phyloP scores from a whole-genome alignment of 2,888 invertebrate species.

The Hyles lineata region DNA sequence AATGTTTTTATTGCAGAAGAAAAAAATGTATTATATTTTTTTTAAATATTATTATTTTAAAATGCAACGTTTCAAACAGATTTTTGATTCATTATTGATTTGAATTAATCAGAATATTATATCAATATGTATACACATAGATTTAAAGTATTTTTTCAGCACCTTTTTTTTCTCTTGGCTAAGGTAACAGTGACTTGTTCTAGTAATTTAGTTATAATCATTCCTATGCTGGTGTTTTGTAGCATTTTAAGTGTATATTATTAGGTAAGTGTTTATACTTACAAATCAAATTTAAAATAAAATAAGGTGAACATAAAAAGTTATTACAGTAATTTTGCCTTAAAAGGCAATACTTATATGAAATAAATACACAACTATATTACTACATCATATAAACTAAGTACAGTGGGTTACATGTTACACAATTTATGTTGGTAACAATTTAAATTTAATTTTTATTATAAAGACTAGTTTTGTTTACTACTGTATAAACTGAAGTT shows the following conservation, averaged over 20 bases:
- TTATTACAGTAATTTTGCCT: slow-evolving; percentile 14
- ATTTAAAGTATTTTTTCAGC: neutral
- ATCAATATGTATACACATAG: neutral
- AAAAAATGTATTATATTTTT: too few species aligned
- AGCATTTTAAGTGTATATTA: neutral
- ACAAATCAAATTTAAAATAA: neutral
- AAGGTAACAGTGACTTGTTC: neutral
- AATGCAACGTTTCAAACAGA: neutral
- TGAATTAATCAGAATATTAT: too few species aligned
- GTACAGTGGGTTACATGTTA: slow-evolving; percentile 27
- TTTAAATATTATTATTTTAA: neutral
- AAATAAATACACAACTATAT: slow-evolving; percentile 15
- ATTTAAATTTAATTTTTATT: slow-evolving; percentile 25
- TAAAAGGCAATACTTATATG: slow-evolving; percentile 12
- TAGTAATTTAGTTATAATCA: neutral
- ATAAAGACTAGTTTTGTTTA: slow-evolving; percentile 27
- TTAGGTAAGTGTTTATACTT: neutral
- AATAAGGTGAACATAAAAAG: neutral
- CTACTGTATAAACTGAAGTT: slow-evolving; percentile 28
- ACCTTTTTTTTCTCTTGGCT: neutral
- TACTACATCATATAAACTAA: slow-evolving; percentile 13
- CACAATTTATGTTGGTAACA: slow-evolving; percentile 37
- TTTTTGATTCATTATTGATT: neutral
- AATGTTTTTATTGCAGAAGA: too few species aligned
- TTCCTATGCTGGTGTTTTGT: neutral